phyloP scores from a whole-genome alignment of 2,113 vertebrate genomes.

The Orycteropus afer region DNA sequence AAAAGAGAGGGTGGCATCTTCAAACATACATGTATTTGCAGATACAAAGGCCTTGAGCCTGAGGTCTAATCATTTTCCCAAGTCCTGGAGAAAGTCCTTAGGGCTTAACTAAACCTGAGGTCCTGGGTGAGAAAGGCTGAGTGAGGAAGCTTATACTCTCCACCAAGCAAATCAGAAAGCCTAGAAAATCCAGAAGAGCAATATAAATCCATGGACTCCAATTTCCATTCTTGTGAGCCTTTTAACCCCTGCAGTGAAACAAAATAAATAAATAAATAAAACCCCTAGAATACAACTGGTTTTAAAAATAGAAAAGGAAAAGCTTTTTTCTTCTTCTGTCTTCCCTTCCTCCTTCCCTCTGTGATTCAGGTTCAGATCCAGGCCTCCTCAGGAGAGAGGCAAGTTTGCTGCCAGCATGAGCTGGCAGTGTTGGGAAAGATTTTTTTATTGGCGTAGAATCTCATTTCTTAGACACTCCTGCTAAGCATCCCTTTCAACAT shows the following conservation, averaged over 20 bases:
- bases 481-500: slow-evolving; percentile 19
- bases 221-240: slow-evolving; percentile 77
- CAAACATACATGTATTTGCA: background rate
- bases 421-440: background rate
- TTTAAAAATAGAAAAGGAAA: slow-evolving; percentile 66
- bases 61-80: slow-evolving; percentile 5
- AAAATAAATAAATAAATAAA: slow-evolving; percentile 78
- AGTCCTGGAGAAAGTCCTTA: background rate
- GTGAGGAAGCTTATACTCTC: slow-evolving; percentile 38
- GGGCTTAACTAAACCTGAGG: slow-evolving; percentile 18
- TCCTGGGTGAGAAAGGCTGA: slow-evolving; percentile 65
- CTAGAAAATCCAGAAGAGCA: slow-evolving; percentile 31
- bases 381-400: slow-evolving; percentile 31
- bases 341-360: background rate
- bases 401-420: background rate
- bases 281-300: slow-evolving; percentile 74
- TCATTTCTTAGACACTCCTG: background rate
- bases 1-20: background rate
- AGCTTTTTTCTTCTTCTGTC: slow-evolving; percentile 32
- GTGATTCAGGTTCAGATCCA: slow-evolving; percentile 41
- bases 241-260: slow-evolving; percentile 71
- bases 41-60: background rate
- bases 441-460: background rate
- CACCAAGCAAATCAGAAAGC: slow-evolving; percentile 46
- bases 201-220: slow-evolving; percentile 60